A percentile compares a stretch with the other conserved stretches of the same genome.
phyloP scores from a whole-genome alignment of 2,797 vertebrate genomes.

The Characodon lateralis region DNA sequence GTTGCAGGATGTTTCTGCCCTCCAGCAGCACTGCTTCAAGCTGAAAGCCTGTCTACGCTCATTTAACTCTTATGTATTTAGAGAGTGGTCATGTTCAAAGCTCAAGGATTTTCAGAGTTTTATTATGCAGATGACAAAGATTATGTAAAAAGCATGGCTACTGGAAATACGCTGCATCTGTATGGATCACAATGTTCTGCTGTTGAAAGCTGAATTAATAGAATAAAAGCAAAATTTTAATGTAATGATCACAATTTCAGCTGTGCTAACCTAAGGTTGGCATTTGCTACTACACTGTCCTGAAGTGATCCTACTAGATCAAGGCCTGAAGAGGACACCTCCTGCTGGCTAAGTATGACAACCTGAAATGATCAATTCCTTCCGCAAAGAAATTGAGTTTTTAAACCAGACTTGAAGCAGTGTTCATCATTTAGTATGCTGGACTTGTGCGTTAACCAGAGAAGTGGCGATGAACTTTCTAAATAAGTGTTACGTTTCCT shows the following conservation, averaged over 20 bases:
- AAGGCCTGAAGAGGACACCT: slow-evolving; percentile 57
- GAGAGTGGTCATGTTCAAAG: not conserved
- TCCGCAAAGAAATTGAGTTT: not conserved
- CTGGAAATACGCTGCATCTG: not conserved
- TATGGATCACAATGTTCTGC: not conserved
- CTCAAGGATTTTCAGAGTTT: not conserved
- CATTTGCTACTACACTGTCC: not conserved
- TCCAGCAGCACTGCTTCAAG: slow-evolving; percentile 32
- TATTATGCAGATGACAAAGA: not conserved
- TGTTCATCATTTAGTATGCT: not conserved
- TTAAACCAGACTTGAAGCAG: too few relatives aligned
- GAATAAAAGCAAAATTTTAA: not conserved
- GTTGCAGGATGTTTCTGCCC: slow-evolving; percentile 64
- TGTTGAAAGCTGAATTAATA: not conserved
- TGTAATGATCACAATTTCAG: not conserved
- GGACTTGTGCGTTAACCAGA: too few relatives aligned
- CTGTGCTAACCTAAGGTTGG: not conserved
- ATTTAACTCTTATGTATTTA: not conserved
- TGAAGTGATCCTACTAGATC: not conserved
- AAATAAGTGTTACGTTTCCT: too few relatives aligned
- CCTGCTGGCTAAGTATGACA: slow-evolving; percentile 69
- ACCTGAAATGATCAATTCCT: not conserved
- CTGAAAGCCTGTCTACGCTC: slow-evolving; percentile 26
- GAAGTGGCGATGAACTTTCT: too few relatives aligned
- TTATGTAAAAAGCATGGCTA: not conserved